Evolutionary conservation across 1,140 invertebrate species (phyloP).

Genomic region (Glomeris maerens): DNA sequence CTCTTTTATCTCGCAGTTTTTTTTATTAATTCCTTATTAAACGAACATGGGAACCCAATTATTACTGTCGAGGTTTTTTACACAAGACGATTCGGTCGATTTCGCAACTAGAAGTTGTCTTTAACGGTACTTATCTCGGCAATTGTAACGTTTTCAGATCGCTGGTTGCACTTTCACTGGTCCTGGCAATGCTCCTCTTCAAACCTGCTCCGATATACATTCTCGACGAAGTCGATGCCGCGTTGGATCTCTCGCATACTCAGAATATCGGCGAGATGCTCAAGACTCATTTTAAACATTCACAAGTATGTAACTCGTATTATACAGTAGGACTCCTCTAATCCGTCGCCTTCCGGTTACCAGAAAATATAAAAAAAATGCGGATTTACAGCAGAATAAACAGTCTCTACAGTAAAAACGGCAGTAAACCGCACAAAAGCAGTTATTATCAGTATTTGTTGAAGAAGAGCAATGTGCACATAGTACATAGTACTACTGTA

Average conservation of each 20-base stretch:
- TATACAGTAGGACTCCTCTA: constrained; percentile 1
- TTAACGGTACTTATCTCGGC: constrained; percentile 6
- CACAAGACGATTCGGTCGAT: neutral
- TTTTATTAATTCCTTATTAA: no score
- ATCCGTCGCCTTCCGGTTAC: neutral
- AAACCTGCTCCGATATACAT: constrained; percentile 98
- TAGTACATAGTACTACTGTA: no score
- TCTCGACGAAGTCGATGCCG: constrained; percentile 97
- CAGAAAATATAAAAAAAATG: no score
- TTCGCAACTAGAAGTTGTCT: neutral
- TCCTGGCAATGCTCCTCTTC: constrained; percentile 89
- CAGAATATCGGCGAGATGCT: constrained; percentile 98
- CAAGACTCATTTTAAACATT: constrained; percentile 80
- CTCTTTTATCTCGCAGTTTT: no score
- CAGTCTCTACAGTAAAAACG: no score
- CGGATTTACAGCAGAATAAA: no score
- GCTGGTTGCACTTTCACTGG: constrained; percentile 87
- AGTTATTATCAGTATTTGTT: no score
- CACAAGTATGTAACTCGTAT: constrained; percentile 47
- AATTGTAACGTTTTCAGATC: constrained; percentile 48
- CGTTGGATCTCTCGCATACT: constrained; percentile 93
- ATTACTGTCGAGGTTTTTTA: neutral
- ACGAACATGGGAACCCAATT: neutral
- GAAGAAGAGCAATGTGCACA: no score
- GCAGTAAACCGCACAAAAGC: no score